phyloP scores from a whole-genome alignment of 2,888 invertebrate species.

The Tipula unca region DNA sequence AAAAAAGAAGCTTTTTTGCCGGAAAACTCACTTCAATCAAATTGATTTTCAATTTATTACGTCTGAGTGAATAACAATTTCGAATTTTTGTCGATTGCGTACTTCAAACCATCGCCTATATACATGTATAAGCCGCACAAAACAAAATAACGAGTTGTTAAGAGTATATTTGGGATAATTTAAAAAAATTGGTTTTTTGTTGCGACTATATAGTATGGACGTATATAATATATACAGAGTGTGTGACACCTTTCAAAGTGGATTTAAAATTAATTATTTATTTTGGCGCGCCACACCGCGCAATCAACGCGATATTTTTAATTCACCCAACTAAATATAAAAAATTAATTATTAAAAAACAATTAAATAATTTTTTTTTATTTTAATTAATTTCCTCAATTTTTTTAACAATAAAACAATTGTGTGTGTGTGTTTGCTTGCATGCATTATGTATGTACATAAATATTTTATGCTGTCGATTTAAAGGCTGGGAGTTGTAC shows the following conservation, averaged over 20 bases:
- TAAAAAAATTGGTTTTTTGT: background rate
- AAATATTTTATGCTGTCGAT: background rate
- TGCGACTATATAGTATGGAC: background rate
- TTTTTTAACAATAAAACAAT: background rate
- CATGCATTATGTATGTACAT: background rate
- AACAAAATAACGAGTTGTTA: background rate
- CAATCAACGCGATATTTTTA: too few relatives aligned
- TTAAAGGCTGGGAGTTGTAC: background rate
- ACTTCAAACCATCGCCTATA: background rate
- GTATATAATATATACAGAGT: background rate
- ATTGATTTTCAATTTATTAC: background rate
- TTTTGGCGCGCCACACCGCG: background rate
- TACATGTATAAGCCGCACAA: background rate
- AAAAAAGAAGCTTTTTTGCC: background rate
- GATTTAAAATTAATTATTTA: background rate
- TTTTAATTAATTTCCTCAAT: slow-evolving; percentile 2
- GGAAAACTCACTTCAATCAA: background rate
- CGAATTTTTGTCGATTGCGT: background rate
- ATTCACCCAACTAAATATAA: too few relatives aligned
- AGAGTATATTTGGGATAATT: background rate
- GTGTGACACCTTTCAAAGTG: background rate
- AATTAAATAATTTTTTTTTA: background rate
- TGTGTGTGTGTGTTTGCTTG: background rate
- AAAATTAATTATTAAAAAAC: background rate
- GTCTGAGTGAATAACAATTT: background rate